Percentiles rank a stretch among this genome's conserved stretches.
These are phyloP conservation scores for Hippasteria phrygiana DNA, from an alignment of 53 echinoderm and acorn worm species.

Conservation along the genomic window DNA sequence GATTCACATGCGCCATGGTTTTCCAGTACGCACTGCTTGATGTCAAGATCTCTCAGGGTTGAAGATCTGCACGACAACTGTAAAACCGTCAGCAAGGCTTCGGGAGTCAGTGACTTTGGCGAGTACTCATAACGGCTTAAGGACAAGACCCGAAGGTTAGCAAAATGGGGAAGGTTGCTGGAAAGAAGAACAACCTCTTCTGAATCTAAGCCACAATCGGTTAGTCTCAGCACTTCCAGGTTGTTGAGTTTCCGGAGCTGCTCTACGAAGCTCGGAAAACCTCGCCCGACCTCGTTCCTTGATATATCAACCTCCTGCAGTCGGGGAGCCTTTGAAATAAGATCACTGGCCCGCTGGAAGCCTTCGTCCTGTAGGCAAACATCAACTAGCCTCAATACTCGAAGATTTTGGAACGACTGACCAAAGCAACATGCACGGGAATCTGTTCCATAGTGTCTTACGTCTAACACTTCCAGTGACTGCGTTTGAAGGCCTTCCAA, in stretches of 20 bases:
- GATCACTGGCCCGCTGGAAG: neutral
- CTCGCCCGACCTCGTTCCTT: neutral
- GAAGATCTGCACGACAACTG: conserved; percentile 3
- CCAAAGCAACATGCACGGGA: neutral
- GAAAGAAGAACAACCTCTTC: neutral
- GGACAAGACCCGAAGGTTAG: neutral
- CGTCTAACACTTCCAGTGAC: neutral
- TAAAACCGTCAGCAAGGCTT: neutral
- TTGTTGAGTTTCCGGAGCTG: neutral
- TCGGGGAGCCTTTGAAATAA: neutral
- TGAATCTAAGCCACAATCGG: neutral
- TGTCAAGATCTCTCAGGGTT: neutral
- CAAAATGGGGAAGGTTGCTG: neutral
- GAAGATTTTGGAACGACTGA: neutral
- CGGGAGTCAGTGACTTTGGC: neutral
- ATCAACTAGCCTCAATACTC: neutral
- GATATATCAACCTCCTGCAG: neutral
- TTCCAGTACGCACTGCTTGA: conserved; percentile 9
- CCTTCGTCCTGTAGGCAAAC: neutral
- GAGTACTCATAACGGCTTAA: neutral
- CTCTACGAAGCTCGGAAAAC: neutral
- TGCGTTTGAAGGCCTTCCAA: neutral
- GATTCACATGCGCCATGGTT: neutral
- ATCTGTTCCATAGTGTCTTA: neutral
- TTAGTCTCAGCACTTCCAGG: neutral